These are phyloP conservation scores for Lemur catta DNA, from an alignment of 2,797 vertebrate genomes.

Conservation along the genomic window DNA sequence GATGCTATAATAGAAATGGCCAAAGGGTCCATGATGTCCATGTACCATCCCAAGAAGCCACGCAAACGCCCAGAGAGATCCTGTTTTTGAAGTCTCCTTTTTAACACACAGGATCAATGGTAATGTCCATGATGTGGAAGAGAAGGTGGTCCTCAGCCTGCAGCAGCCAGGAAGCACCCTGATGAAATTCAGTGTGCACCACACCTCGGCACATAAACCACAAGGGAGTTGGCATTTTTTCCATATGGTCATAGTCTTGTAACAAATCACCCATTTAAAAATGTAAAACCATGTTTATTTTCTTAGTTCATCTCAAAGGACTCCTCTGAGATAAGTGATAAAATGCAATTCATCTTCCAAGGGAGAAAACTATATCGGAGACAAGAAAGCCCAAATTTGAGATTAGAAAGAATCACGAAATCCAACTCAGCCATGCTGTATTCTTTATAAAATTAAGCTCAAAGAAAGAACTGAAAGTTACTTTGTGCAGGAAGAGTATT, in stretches of 20 bases:
- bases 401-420: constrained; percentile 32
- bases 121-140: background rate
- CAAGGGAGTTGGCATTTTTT: constrained; percentile 56
- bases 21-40: constrained; percentile 59
- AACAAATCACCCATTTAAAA: background rate
- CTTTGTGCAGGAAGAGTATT: background rate
- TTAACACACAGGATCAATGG: constrained; percentile 31
- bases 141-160: background rate
- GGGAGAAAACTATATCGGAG: background rate
- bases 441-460: constrained; percentile 60
- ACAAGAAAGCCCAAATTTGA: constrained; percentile 40
- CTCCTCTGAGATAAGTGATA: constrained; percentile 39
- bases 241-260: constrained; percentile 36
- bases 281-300: constrained; percentile 39
- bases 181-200: background rate
- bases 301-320: constrained; percentile 44
- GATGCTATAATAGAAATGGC: constrained; percentile 53
- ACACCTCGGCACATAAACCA: constrained; percentile 30
- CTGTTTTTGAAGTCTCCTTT: constrained; percentile 74
- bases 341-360: constrained; percentile 11
- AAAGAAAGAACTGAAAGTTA: constrained; percentile 49
- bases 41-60: constrained; percentile 63
- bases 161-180: background rate
- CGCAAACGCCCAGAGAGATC: constrained; percentile 51
- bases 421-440: background rate